phyloP scores from a whole-genome alignment of 1,140 invertebrate species.

The Schlechtendalia chinensis region DNA sequence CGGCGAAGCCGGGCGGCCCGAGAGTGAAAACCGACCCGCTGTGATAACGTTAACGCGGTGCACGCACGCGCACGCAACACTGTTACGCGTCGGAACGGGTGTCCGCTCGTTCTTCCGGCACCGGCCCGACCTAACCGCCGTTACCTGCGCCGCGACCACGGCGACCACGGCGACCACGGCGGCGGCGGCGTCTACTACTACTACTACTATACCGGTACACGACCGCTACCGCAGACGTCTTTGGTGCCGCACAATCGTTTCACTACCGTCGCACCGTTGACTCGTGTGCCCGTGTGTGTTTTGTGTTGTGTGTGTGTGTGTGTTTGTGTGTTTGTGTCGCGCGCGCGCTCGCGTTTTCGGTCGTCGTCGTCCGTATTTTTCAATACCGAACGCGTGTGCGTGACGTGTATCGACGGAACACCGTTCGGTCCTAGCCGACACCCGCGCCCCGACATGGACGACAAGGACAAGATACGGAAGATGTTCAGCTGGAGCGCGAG shows the following conservation, averaged over 20 bases:
- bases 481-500: constrained; percentile 41
- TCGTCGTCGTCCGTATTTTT: not conserved
- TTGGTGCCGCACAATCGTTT: constrained; percentile 34
- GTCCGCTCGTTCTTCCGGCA: constrained; percentile 32
- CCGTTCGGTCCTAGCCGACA: too few relatives aligned
- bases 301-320: not conserved
- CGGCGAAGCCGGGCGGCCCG: too few relatives aligned
- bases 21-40: too few relatives aligned
- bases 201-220: too few relatives aligned
- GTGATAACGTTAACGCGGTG: too few relatives aligned
- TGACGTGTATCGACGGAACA: too few relatives aligned
- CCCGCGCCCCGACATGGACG: constrained; percentile 11
- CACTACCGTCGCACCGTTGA: constrained; percentile 38
- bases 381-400: not conserved
- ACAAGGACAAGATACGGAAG: constrained; percentile 48
- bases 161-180: too few relatives aligned
- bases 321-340: not conserved
- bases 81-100: not conserved
- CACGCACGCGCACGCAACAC: not conserved
- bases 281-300: constrained; percentile 15
- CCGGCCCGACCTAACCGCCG: not conserved
- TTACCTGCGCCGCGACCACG: not conserved
- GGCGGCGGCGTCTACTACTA: not conserved
- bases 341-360: not conserved
- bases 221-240: not conserved